A percentile compares a stretch with the other conserved stretches of the same genome.
Evolutionary conservation across 2,888 invertebrate species (phyloP).

Genomic region (Pristionchus arcanus): DNA sequence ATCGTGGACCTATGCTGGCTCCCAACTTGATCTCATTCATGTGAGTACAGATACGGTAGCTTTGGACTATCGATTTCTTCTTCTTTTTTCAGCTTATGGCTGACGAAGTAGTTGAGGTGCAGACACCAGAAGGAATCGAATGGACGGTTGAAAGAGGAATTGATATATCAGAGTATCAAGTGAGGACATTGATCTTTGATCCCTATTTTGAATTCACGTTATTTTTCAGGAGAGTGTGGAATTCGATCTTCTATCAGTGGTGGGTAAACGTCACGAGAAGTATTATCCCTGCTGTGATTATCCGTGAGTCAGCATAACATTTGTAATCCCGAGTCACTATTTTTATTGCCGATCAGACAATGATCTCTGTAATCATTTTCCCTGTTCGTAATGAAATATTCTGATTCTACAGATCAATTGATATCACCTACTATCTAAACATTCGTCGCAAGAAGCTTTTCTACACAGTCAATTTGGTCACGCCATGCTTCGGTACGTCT

Average conservation of each 20-base stretch:
- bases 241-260: constrained; percentile 77
- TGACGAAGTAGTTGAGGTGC: constrained; percentile 62
- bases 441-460: constrained; percentile 87
- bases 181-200: constrained; percentile 39
- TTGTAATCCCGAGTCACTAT: not conserved
- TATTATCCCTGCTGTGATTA: constrained; percentile 78
- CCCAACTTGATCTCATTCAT: constrained; percentile 77
- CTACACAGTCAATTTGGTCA: constrained; percentile 76
- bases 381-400: too few relatives aligned
- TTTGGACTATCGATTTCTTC: not conserved
- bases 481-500: constrained; percentile 76
- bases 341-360: constrained; percentile 29
- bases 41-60: constrained; percentile 60
- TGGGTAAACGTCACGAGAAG: constrained; percentile 85
- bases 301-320: constrained; percentile 65
- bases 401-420: constrained; percentile 71
- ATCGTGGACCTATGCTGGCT: constrained; percentile 78
- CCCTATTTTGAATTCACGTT: not conserved
- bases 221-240: constrained; percentile 74
- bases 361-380: not conserved
- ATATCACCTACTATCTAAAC: constrained; percentile 77
- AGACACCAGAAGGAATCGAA: constrained; percentile 61
- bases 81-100: constrained; percentile 62
- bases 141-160: constrained; percentile 71
- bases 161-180: constrained; percentile 73